phyloP scores from a whole-genome alignment of 2,888 invertebrate species.

The Torymus auratus region DNA sequence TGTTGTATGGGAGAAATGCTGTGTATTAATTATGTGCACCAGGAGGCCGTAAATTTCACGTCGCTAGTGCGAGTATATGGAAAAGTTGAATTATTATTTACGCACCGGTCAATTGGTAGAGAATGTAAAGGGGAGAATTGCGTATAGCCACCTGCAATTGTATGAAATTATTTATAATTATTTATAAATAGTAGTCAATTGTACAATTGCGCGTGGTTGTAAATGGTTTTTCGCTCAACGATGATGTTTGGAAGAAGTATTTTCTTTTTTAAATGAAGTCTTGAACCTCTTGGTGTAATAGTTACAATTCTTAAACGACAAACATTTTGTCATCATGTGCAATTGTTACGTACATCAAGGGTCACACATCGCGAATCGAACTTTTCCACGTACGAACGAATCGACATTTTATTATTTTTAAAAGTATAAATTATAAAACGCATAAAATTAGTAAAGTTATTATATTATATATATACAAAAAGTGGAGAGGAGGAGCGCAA shows the following conservation, averaged over 20 bases:
- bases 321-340: too few species aligned
- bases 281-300: too few species aligned
- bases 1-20: too few species aligned
- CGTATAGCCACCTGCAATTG: not conserved
- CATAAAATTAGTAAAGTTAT: too few species aligned
- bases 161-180: conserved; percentile 22
- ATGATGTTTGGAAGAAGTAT: too few species aligned
- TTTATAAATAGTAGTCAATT: conserved; percentile 19
- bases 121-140: not conserved
- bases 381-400: not conserved
- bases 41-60: too few species aligned
- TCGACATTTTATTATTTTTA: not conserved
- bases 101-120: not conserved
- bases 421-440: not conserved
- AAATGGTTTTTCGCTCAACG: not conserved
- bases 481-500: conserved; percentile 22
- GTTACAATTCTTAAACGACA: too few species aligned
- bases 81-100: too few species aligned
- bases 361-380: not conserved
- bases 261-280: too few species aligned
- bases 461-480: not conserved
- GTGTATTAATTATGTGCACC: too few species aligned
- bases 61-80: too few species aligned
- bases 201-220: conserved; percentile 5
- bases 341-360: too few species aligned